Percentiles rank a stretch among this genome's conserved stretches.
phyloP scores from a whole-genome alignment of 2,888 invertebrate species.

The Tetranychus truncatus region DNA sequence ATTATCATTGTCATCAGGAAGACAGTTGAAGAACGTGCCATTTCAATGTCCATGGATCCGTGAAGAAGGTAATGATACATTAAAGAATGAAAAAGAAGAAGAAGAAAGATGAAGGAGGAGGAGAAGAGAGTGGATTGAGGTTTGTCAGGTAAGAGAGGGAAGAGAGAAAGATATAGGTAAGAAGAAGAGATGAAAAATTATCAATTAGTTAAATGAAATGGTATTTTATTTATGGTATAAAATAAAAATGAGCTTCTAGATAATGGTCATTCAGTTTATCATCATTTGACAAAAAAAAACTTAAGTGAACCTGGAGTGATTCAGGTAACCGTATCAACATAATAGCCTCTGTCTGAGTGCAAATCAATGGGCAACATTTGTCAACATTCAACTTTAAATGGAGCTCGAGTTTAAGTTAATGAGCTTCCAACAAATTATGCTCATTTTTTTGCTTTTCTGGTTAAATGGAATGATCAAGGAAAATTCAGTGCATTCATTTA shows the following conservation, averaged over 20 bases:
- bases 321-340: no score
- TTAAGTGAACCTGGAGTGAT: background rate
- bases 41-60: background rate
- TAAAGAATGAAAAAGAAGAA: constrained; percentile 1
- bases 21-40: background rate
- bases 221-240: no score
- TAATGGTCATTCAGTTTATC: background rate
- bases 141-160: constrained; percentile 16
- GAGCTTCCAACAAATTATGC: no score
- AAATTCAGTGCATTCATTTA: no score
- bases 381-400: no score
- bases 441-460: no score
- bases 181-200: constrained; percentile 3
- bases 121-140: background rate
- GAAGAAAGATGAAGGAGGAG: constrained; percentile 11
- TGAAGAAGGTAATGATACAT: background rate
- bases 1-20: constrained; percentile 13
- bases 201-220: background rate
- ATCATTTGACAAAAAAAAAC: background rate
- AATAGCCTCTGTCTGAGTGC: no score
- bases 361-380: no score
- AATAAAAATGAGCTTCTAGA: background rate
- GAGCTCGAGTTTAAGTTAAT: no score
- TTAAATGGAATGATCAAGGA: no score
- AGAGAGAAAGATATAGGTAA: constrained; percentile 8